These are phyloP conservation scores for Ecdyonurus torrentis DNA, from an alignment of 2,888 invertebrate species.

Conservation along the genomic window DNA sequence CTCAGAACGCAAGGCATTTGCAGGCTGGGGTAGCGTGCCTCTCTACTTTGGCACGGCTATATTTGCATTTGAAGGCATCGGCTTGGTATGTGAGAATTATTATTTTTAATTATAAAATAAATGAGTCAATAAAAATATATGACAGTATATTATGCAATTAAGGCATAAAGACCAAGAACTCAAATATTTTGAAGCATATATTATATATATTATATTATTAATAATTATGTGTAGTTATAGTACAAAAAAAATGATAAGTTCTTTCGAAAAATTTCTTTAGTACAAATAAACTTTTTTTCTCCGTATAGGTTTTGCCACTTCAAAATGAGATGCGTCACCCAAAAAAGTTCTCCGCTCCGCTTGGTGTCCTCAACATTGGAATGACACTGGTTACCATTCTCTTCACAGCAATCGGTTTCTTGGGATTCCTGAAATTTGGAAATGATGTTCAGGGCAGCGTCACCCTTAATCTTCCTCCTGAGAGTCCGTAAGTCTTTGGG, in stretches of 20 bases:
- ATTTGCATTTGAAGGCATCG: conserved; percentile 94
- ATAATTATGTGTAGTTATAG: neutral
- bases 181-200: neutral
- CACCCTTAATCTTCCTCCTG: conserved; percentile 63
- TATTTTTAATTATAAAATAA: neutral
- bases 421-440: conserved; percentile 80
- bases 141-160: too few relatives aligned
- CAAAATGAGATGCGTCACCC: conserved; percentile 82
- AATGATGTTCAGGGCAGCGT: conserved; percentile 65
- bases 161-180: too few relatives aligned
- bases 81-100: conserved; percentile 57
- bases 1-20: conserved; percentile 39
- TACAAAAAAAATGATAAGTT: neutral
- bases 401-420: conserved; percentile 67
- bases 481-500: conserved; percentile 40
- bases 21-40: conserved; percentile 43
- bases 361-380: conserved; percentile 79
- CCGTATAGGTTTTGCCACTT: conserved; percentile 66
- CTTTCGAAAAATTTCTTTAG: neutral
- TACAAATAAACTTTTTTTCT: neutral
- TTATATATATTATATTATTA: neutral
- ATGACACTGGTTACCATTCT: conserved; percentile 65
- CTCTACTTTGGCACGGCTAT: conserved; percentile 91
- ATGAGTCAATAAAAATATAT: too few relatives aligned
- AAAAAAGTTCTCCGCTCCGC: conserved; percentile 52